These are phyloP conservation scores for Orbicella faveolata DNA, from an alignment of 64 coral and sea anemone genomes.

Conservation along the genomic window DNA sequence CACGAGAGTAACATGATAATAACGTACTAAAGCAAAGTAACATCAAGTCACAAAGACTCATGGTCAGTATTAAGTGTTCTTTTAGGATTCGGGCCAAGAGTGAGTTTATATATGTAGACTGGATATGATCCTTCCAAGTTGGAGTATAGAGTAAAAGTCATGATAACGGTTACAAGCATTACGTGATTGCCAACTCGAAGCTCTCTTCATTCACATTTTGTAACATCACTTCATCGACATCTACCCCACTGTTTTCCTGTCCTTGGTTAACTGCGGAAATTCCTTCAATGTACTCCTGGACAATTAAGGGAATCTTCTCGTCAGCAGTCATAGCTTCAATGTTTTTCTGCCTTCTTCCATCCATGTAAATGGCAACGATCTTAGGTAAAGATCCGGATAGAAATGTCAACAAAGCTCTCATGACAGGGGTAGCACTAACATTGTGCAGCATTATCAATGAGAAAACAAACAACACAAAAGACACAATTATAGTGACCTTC, in stretches of 20 bases:
- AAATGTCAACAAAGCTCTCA: neutral
- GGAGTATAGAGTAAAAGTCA: too few relatives aligned
- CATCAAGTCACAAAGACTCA: too few relatives aligned
- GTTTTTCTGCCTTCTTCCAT: neutral
- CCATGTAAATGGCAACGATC: neutral
- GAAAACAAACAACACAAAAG: neutral
- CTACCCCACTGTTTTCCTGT: neutral
- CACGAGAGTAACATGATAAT: too few relatives aligned
- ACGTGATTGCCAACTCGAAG: neutral
- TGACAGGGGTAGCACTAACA: neutral
- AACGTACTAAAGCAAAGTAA: too few relatives aligned
- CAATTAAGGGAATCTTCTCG: neutral
- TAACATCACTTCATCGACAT: neutral
- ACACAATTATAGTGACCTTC: neutral
- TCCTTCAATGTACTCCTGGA: neutral
- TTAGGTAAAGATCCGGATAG: slow-evolving; percentile 2
- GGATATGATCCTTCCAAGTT: too few relatives aligned
- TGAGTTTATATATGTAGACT: too few relatives aligned
- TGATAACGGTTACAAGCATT: neutral
- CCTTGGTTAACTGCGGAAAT: neutral
- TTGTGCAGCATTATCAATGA: neutral
- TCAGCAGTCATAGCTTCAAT: neutral
- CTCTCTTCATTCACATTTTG: neutral
- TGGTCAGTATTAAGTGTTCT: too few relatives aligned
- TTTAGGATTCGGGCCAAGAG: too few relatives aligned